Evolutionary conservation across 2,113 vertebrate genomes (phyloP), one percentile per base, ranked within the genome.

Genomic region (Myanophis thanlyinensis): DNA sequence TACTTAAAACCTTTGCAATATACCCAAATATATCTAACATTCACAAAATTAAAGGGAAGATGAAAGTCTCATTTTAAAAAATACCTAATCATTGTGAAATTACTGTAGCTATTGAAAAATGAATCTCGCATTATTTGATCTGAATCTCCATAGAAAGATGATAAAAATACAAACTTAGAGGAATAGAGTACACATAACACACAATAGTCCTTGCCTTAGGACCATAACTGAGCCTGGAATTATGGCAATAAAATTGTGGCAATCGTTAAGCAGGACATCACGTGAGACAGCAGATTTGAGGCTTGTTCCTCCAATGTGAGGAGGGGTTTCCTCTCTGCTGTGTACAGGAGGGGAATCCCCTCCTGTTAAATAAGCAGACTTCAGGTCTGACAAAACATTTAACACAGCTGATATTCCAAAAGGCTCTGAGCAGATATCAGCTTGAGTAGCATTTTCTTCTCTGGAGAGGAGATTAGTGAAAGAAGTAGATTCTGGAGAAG

Each of bases 1-100:
- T 27, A 48, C 30, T 67, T 52, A 25, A 88, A 91, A 88, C 48
- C 15, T 73, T 80, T 30, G 40, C 89, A 80, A 54, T 40, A 73
- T 46, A 80, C 1, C 9, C 11, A 48, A 49, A 5, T 87, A 49
- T 48, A 51, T 35, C 20, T 87, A 52, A 59, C 27, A 51, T 49
- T 4, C 59, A 47, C 48, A 85, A 87, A 51, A 85, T 1, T 15
- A 48, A 35, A 40, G 5, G 35, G 52, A n/a, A 30, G 40, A 91
- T 88, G 46, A 52, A 73, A 48, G 1, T 47, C 22, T 23, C 10
- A 12, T 22, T 59, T 85, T 56, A 27, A 49, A 49, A 85, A 90
- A 85, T 51, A 46, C 0, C 0, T 46, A 84, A 44, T 25, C 89
- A 87, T 80, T 62, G 67, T 0, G 0, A 44, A 0, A 0, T 25